A percentile compares a stretch with the other conserved stretches of the same genome.
Evolutionary conservation across 2,113 vertebrate species (phyloP).

Genomic region (Mixornis gularis): DNA sequence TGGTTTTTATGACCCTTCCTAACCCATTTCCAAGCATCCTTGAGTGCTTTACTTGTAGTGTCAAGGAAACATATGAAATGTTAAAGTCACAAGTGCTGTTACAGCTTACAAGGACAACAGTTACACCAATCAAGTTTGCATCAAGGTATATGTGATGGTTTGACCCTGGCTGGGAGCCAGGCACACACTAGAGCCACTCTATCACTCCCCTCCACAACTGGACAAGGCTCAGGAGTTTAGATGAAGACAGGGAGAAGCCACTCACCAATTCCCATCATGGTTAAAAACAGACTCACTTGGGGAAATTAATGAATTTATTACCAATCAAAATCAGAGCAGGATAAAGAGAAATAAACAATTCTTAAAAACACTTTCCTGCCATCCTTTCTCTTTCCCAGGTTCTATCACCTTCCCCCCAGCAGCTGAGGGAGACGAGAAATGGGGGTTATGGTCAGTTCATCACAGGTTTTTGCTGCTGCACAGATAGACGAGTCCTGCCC

Average conservation of each 20-base stretch:
- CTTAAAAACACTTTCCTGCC: not conserved
- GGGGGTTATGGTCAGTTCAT: not conserved
- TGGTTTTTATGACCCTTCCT: not conserved
- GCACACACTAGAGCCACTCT: not conserved
- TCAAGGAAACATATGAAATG: not conserved
- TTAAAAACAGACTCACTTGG: not conserved
- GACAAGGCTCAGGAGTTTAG: not conserved
- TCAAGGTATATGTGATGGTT: not conserved
- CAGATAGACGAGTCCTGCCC: not conserved
- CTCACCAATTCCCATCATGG: not conserved
- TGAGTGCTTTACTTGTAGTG: not conserved
- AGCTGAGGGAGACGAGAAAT: rapidly evolving
- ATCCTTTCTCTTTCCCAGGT: not conserved
- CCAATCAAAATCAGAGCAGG: not conserved
- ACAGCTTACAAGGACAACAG: not conserved
- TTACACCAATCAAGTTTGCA: not conserved
- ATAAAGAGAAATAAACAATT: not conserved
- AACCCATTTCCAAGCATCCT: not conserved
- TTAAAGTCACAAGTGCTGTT: not conserved
- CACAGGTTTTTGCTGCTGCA: not conserved
- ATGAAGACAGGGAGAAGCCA: not conserved
- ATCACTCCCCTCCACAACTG: no score
- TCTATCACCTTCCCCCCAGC: not conserved
- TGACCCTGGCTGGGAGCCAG: not conserved
- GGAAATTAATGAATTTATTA: not conserved